phyloP scores from a whole-genome alignment of 2,113 vertebrate genomes.

The Microtus oregoni region DNA sequence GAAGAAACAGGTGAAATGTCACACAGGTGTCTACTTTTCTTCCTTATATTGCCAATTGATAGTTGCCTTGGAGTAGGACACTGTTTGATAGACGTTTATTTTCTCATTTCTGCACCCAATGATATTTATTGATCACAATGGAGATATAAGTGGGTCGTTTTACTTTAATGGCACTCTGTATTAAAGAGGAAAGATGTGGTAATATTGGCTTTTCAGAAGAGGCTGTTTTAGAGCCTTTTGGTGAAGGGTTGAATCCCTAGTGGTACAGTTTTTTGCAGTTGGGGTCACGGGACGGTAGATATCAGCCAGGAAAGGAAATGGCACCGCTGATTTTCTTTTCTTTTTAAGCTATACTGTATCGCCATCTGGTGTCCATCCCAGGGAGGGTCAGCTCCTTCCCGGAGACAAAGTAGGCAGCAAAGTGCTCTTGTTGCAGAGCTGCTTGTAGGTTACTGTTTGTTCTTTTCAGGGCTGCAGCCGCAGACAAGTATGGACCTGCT shows the following conservation, averaged over 20 bases:
- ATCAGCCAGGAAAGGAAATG: constrained; percentile 40
- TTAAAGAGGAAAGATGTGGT: neutral
- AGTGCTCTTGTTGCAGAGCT: neutral
- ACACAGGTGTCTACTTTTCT: constrained; percentile 21
- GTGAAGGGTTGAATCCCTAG: constrained; percentile 19
- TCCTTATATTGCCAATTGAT: constrained; percentile 15
- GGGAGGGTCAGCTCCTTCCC: constrained; percentile 28
- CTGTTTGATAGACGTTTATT: neutral
- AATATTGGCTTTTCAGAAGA: constrained; percentile 50
- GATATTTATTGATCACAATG: constrained; percentile 2
- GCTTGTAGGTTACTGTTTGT: neutral
- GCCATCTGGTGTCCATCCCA: constrained; percentile 67
- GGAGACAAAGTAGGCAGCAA: neutral
- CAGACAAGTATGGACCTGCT: neutral
- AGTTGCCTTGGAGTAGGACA: neutral
- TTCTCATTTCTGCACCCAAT: constrained; percentile 10
- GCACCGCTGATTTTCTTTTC: neutral
- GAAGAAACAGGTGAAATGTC: constrained; percentile 42
- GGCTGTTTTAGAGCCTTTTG: constrained; percentile 52
- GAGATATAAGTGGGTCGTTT: neutral
- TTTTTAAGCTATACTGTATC: neutral
- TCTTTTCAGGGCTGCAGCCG: neutral
- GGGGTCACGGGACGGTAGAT: neutral
- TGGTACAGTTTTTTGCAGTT: constrained; percentile 35
- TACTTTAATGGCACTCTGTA: neutral